phyloP scores from a whole-genome alignment of 2,888 invertebrate genomes.

The Penaeus monodon region DNA sequence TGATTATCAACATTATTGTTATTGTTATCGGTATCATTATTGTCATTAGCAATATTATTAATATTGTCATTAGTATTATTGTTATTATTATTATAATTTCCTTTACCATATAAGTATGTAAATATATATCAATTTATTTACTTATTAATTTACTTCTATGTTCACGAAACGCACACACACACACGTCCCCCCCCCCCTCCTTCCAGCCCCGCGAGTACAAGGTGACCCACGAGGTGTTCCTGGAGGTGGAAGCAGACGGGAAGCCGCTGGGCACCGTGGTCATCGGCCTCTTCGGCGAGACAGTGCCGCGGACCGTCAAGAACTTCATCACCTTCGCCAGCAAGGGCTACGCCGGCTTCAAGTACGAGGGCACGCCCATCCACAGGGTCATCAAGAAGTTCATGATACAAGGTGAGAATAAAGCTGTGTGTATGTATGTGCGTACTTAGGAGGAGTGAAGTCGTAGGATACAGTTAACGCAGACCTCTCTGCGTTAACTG shows the following conservation, averaged over 20 bases:
- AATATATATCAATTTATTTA: no score
- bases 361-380: conserved; percentile 84
- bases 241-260: conserved; percentile 83
- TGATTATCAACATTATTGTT: no score
- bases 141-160: no score
- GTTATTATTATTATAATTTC: no score
- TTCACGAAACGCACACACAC: no score
- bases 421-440: background rate
- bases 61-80: no score
- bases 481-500: no score
- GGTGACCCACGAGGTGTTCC: conserved; percentile 85
- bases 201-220: conserved; percentile 68
- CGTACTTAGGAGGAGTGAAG: background rate
- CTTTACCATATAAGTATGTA: no score
- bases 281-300: conserved; percentile 89
- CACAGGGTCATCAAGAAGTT: conserved; percentile 89
- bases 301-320: conserved; percentile 85
- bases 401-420: conserved; percentile 87
- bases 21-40: no score
- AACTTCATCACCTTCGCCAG: conserved; percentile 88
- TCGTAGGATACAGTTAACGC: no score
- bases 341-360: conserved; percentile 81
- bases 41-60: no score
- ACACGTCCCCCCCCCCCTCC: background rate
- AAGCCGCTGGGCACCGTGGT: conserved; percentile 82